These are phyloP conservation scores for Actinostola sp. DNA, from an alignment of 92 coral and sea anemone species.

Conservation along the genomic window DNA sequence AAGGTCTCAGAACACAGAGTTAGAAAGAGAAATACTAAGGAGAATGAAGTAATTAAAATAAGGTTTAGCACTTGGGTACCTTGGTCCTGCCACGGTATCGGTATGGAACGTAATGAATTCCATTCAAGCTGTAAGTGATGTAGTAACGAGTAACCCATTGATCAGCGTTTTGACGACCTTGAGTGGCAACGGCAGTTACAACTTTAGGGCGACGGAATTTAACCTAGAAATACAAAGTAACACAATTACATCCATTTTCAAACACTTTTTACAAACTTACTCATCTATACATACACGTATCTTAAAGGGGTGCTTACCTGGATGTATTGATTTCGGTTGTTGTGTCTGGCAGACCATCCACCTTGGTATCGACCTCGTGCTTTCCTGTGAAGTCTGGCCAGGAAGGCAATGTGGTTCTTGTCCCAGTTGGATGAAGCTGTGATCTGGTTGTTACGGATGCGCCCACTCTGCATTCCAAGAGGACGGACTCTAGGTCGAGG, in stretches of 20 bases:
- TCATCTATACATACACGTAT: too few species aligned
- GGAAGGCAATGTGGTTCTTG: conserved; percentile 61
- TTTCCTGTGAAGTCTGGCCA: conserved; percentile 65
- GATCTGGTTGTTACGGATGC: conserved; percentile 60
- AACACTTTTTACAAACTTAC: too few species aligned
- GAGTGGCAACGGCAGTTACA: conserved; percentile 47
- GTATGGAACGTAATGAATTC: conserved; percentile 37
- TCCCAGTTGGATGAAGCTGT: conserved; percentile 65
- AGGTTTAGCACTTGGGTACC: too few species aligned
- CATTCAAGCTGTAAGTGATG: conserved; percentile 48
- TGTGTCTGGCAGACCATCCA: conserved; percentile 82
- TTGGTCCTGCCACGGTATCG: conserved; percentile 21
- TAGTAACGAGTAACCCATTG: conserved; percentile 56
- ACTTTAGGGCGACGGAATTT: conserved; percentile 37
- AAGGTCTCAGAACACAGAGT: too few species aligned
- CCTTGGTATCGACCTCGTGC: conserved; percentile 66
- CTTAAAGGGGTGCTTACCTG: conserved; percentile 38
- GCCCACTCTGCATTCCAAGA: conserved; percentile 71
- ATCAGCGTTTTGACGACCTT: conserved; percentile 52
- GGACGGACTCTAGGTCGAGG: background rate
- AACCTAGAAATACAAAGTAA: background rate
- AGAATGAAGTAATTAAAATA: too few species aligned
- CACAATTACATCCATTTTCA: background rate
- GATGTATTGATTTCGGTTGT: conserved; percentile 46
- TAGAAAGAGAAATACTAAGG: too few species aligned